These are phyloP conservation scores for Amazona guildingii DNA, from an alignment of 2,113 vertebrate genomes.

Conservation along the genomic window DNA sequence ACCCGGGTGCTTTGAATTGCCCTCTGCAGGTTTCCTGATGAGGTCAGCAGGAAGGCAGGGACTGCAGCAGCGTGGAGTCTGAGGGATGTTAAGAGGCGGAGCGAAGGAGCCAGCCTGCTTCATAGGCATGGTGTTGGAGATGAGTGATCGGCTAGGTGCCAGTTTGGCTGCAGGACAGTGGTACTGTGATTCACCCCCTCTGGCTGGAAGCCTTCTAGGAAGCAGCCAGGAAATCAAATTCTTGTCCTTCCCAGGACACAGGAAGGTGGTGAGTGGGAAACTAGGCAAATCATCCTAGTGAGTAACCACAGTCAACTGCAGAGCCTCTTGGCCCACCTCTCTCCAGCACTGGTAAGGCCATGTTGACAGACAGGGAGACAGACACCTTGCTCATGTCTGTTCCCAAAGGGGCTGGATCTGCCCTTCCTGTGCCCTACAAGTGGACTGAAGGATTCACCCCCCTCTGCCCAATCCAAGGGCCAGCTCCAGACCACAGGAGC, in stretches of 20 bases:
- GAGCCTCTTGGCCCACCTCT: background rate
- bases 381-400: background rate
- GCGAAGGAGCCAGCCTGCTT: background rate
- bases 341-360: background rate
- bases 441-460: background rate
- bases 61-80: background rate
- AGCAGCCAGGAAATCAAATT: slow-evolving; percentile 10
- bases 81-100: background rate
- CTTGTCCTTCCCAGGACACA: background rate
- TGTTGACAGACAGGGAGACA: background rate
- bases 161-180: background rate
- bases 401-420: background rate
- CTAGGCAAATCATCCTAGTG: background rate
- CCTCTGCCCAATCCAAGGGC: background rate
- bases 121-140: fast-evolving
- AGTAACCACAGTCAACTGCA: background rate
- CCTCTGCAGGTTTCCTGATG: background rate
- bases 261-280: background rate
- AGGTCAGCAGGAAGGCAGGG: background rate
- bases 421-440: background rate
- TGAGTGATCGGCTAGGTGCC: background rate
- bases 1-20: background rate
- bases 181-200: background rate
- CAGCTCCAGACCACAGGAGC: background rate
- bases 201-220: background rate